Percentiles rank a stretch among this genome's conserved stretches.
phyloP scores from a whole-genome alignment of 2,888 invertebrate genomes.

The Parnassius orleans region DNA sequence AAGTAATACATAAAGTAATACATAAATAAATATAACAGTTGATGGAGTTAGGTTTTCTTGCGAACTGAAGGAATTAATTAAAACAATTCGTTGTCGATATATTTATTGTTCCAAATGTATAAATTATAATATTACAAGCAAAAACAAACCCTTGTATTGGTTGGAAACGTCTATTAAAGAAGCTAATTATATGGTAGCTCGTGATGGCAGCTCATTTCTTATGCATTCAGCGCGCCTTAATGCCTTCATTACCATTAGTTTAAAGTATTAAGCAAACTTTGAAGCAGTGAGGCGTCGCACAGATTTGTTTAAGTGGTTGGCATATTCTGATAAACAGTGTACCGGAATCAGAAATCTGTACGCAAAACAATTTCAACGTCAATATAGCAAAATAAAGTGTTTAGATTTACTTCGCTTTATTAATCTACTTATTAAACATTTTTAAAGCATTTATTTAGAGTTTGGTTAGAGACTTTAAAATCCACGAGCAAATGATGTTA shows the following conservation, averaged over 20 bases:
- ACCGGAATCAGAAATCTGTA: constrained; percentile 44
- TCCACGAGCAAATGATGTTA: too few species aligned
- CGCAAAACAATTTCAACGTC: constrained; percentile 41
- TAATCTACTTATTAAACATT: too few species aligned
- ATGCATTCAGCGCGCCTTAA: constrained; percentile 77
- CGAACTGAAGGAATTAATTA: too few species aligned
- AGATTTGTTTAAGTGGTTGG: constrained; percentile 65
- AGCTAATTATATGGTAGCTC: constrained; percentile 63
- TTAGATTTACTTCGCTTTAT: too few species aligned
- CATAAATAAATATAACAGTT: too few species aligned
- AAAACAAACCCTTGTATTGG: constrained; percentile 15
- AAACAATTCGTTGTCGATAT: too few species aligned
- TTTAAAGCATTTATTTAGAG: too few species aligned
- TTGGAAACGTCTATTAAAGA: constrained; percentile 43
- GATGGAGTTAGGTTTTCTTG: too few species aligned
- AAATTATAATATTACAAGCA: background rate
- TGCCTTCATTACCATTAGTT: constrained; percentile 75
- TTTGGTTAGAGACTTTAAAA: too few species aligned
- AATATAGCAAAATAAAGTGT: background rate
- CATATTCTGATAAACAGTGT: constrained; percentile 43
- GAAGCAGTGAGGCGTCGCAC: constrained; percentile 57
- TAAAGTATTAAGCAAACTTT: constrained; percentile 78
- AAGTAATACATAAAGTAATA: too few species aligned
- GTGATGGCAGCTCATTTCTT: constrained; percentile 64
- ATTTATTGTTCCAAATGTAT: too few species aligned